These are phyloP conservation scores for Lethenteron reissneri DNA, from an alignment of 2,113 vertebrate genomes.

Conservation along the genomic window DNA sequence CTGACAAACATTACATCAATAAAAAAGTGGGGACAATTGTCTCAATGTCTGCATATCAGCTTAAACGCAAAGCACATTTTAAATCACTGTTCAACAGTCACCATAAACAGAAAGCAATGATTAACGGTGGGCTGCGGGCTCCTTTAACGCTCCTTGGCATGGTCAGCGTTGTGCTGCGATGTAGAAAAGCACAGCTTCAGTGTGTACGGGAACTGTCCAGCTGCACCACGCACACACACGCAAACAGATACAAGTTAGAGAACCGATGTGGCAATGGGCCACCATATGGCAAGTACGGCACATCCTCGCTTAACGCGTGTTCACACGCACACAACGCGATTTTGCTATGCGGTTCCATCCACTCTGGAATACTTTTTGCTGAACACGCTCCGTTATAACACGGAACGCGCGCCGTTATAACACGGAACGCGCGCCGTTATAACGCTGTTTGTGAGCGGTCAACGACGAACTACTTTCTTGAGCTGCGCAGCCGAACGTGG, in stretches of 20 bases:
- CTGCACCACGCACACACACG: constrained; percentile 16
- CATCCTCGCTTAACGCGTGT: no score
- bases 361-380: no score
- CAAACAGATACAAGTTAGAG: background rate
- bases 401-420: no score
- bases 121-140: background rate
- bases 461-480: no score
- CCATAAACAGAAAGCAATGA: background rate
- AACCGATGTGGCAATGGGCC: no score
- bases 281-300: no score
- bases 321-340: no score
- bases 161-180: constrained; percentile 32
- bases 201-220: constrained; percentile 66
- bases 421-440: no score
- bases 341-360: no score
- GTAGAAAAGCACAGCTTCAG: constrained; percentile 81
- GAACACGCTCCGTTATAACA: no score
- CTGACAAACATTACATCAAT: background rate
- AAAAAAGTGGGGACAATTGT: background rate
- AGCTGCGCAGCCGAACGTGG: no score
- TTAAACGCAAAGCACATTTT: background rate
- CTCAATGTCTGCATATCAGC: background rate
- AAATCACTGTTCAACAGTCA: background rate
- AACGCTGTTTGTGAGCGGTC: no score
- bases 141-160: background rate